Evolutionary conservation across 2,113 vertebrate genomes (phyloP), one percentile per base, ranked within the genome.

Genomic region (Pelecanoides urinatrix): DNA sequence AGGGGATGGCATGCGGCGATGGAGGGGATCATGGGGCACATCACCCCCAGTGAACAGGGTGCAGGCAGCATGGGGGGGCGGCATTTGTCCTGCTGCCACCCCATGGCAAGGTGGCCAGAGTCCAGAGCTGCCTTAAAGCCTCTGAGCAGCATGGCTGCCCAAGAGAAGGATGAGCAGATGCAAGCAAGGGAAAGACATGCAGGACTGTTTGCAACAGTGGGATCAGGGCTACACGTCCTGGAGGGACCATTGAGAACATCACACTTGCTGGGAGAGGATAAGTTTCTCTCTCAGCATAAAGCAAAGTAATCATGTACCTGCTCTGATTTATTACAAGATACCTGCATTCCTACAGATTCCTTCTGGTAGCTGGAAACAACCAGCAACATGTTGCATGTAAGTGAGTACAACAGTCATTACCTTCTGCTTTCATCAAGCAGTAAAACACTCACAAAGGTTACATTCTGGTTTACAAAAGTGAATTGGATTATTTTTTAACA

Each of bases 11-110:
- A 13, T 19, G 44, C 56, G 36, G 22, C 1, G 2, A 20, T 26
- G 7, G 11, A 38, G 34, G 20, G 13, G 20, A 13, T 40, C 14
- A 26, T 1, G 0, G 1, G 45, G 27, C 8, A 21, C 1, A n/a
- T n/a, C n/a, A n/a, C 11, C 27, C 2, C 2, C 13, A 73, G n/a
- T 8, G 40, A 26, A 10, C 16, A 16, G 26, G 11, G 6, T 32
- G 19, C 36, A 50, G 26, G 21, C 18, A 1, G 13, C 38, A 26
- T 5, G 4, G 27, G 13, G 13, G 86, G 27, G 16, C 1, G 2
- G 2, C 1, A 0, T 29, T 79, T 59, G 38, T 67, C 42, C 47
- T 50, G n/a, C 49, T 79, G 16, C 12, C 6, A 27, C 16, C 1
- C 14, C 4, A 7, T 5, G 10, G 12, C 58, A 87, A 52, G 6